Evolutionary conservation across 2,888 invertebrate genomes (phyloP), one percentile per base, ranked within the genome.

Genomic region (Rotaria magnacalcarata): DNA sequence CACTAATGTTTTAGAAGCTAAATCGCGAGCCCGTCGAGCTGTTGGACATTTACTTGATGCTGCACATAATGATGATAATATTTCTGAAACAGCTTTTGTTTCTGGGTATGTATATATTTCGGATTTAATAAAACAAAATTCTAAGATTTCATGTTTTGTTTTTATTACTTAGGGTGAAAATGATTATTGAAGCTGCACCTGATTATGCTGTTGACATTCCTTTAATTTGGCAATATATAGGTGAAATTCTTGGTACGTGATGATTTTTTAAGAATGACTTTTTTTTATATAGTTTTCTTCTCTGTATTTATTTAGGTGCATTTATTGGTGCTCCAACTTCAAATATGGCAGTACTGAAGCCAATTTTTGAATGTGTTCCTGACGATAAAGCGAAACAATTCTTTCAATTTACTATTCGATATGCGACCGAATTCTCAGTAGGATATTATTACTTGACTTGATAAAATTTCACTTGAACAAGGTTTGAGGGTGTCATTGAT

Each of bases 201-300:
- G 80, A 80, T 47, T 80, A 14, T n/a, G 21, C 34, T n/a, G 80
- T 80, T 0, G 80, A 80, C 47, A 67, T 67, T 67, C 67, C 67
- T 10, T 16, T 67, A 19, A 19, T 80, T 80, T 80, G 80, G 80
- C 80, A 80, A 80, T 80, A 80, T 47, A 80, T 80, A 11, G 80
- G 80, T n/a, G 80, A 80, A 80, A 80, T 80, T n/a, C 24, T 80
- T n/a, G 80, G 34, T 34, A 34, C 1, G 34, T 34, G 34, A 34
- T 34, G 34, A 34, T 34, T 34, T 34, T 34, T 34, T 2, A 34
- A 34, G 34, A 34, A 34, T 34, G 34, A 2, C 2, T 34, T 34
- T 34, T 34, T 34, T 34, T 34, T 34, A 34, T 34, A 34, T 34
- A 34, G 1, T 34, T 1, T 34, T 34, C 34, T 34, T 34, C 2